Conservation (phyloP, 2,113 vertebrate species). For the Varanus komodoensis region DNA sequence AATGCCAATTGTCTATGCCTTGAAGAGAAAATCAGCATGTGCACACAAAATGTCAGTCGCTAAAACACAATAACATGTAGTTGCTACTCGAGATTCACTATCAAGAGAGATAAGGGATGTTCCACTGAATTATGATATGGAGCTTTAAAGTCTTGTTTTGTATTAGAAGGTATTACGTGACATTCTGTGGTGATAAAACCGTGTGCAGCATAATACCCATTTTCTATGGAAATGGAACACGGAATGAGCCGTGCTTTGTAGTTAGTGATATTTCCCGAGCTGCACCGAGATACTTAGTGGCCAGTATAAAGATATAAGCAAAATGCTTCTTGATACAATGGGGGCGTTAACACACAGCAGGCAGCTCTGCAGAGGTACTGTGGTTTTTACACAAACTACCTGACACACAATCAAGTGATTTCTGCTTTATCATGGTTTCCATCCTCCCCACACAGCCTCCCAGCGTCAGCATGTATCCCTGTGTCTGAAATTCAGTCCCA, state of each 20-base stretch:
- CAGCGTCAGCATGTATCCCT: too few species aligned
- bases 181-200: slow-evolving; percentile 69
- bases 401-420: too few species aligned
- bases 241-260: slow-evolving; percentile 17
- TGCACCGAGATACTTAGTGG: slow-evolving; percentile 22
- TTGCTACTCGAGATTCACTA: slow-evolving; percentile 73
- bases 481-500: too few species aligned
- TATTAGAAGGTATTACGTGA: slow-evolving; percentile 62
- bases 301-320: neutral
- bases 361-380: too few species aligned
- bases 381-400: too few species aligned
- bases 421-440: too few species aligned
- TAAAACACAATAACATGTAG: slow-evolving; percentile 70
- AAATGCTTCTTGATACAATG: neutral
- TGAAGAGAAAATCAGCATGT: slow-evolving; percentile 68
- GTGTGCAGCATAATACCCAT: slow-evolving; percentile 29
- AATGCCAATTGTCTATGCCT: slow-evolving; percentile 67
- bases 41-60: slow-evolving; percentile 65
- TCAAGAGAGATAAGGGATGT: slow-evolving; percentile 67
- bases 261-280: slow-evolving; percentile 31
- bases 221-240: slow-evolving; percentile 54
- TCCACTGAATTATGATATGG: slow-evolving; percentile 67
- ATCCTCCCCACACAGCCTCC: too few species aligned
- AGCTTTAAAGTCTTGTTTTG: slow-evolving; percentile 72
- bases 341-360: too few species aligned